Conservation (phyloP, 1,140 invertebrate species). For the Listronotus bonariensis region DNA sequence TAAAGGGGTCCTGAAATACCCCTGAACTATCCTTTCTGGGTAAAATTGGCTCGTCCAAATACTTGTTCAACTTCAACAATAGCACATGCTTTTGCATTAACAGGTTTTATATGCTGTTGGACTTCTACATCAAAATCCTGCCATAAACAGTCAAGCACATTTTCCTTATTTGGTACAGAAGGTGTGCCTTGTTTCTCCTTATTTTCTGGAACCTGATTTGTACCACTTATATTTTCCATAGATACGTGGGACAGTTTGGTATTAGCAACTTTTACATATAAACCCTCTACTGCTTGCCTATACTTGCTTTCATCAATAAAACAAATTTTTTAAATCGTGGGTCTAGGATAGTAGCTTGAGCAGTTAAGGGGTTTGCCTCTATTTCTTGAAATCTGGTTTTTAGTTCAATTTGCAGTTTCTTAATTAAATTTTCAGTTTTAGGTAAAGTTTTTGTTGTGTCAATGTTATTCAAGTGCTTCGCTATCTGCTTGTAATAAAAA, state of each 20-base stretch:
- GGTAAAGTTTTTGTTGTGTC: conserved; percentile 35
- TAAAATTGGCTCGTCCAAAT: conserved; percentile 38
- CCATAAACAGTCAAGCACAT: conserved; percentile 17
- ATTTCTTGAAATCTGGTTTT: neutral
- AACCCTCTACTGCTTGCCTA: conserved; percentile 15
- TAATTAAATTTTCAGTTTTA: conserved; percentile 34
- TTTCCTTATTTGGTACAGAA: conserved; percentile 21
- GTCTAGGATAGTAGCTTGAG: conserved; percentile 38
- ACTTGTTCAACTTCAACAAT: conserved; percentile 42
- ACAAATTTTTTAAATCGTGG: conserved; percentile 40
- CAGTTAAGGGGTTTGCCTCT: conserved; percentile 13
- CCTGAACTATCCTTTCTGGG: conserved; percentile 19
- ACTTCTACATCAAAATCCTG: conserved; percentile 29
- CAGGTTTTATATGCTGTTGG: conserved; percentile 13
- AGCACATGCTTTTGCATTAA: conserved; percentile 18
- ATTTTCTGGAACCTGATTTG: too few relatives aligned
- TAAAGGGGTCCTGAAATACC: too few relatives aligned
- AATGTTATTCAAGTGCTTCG: conserved; percentile 29
- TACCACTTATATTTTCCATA: conserved; percentile 41
- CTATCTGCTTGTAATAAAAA: conserved; percentile 24
- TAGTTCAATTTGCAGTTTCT: conserved; percentile 13
- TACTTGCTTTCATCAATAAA: conserved; percentile 32
- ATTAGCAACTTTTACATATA: conserved; percentile 25
- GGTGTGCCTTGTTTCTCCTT: neutral
- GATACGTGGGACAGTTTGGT: conserved; percentile 37